These are phyloP conservation scores for Phaethornis superciliosus DNA, from an alignment of 2,113 vertebrate genomes.

Conservation along the genomic window DNA sequence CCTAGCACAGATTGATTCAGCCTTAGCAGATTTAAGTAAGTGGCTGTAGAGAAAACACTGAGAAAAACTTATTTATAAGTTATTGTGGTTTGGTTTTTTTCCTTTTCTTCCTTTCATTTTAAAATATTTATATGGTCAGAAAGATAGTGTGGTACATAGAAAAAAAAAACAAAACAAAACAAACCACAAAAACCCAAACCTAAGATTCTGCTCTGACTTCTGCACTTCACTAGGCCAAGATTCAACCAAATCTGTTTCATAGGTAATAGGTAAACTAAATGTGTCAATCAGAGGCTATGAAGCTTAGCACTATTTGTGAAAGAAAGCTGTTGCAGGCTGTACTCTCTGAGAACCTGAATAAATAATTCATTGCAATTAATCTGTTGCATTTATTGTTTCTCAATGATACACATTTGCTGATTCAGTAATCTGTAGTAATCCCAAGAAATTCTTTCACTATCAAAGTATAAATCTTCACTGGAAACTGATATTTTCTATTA, in stretches of 20 bases:
- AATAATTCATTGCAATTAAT: neutral
- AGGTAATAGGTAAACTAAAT: neutral
- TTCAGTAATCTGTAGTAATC: neutral
- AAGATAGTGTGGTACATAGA: neutral
- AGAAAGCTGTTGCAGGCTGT: neutral
- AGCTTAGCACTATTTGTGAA: neutral
- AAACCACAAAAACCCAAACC: too few relatives aligned
- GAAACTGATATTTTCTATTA: neutral
- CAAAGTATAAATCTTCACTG: neutral
- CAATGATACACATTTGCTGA: neutral
- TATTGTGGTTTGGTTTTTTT: neutral
- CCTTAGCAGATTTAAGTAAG: neutral
- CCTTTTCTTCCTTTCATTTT: neutral
- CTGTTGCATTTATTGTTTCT: neutral
- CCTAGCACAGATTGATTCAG: neutral
- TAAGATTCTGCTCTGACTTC: neutral
- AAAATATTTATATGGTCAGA: neutral
- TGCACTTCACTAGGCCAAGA: neutral
- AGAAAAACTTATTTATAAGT: neutral
- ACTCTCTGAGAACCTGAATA: neutral
- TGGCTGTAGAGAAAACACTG: neutral
- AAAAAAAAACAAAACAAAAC: too few relatives aligned
- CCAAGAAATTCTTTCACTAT: neutral
- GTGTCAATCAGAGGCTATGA: neutral
- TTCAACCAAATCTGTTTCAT: neutral